These are phyloP conservation scores for Cristatella mucedo DNA, from an alignment of 2,888 invertebrate species.

Conservation along the genomic window DNA sequence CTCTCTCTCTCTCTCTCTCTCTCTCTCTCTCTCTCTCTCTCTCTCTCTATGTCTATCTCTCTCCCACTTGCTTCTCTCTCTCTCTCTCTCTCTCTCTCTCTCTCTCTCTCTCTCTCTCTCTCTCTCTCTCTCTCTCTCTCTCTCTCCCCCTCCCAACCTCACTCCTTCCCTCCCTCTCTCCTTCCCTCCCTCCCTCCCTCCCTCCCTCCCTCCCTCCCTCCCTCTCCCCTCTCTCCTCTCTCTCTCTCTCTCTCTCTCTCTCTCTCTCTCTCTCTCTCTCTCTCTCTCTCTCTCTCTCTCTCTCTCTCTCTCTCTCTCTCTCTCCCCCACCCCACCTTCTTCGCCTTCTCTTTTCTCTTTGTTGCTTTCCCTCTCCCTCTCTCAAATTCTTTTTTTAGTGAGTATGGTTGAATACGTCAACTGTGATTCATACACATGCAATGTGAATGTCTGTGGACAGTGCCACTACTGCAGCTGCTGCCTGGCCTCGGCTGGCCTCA, in stretches of 20 bases:
- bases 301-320: neutral
- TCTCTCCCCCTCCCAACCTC: neutral
- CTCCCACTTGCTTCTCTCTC: too few species aligned
- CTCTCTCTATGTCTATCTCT: too few species aligned
- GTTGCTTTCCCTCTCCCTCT: conserved; percentile 1
- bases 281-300: neutral
- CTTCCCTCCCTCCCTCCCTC: neutral
- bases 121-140: conserved; percentile 3
- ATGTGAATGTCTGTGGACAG: too few species aligned
- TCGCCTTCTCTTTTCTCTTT: too few species aligned
- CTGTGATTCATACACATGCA: too few species aligned
- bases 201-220: neutral
- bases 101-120: neutral
- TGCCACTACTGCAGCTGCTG: too few species aligned
- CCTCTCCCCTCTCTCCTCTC: neutral
- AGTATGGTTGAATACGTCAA: too few species aligned
- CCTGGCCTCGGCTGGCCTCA: too few species aligned
- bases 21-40: conserved; percentile 2
- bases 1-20: neutral
- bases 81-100: conserved; percentile 1
- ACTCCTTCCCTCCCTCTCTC: neutral
- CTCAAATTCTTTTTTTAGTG: neutral
- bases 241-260: neutral
- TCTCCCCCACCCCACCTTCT: neutral
- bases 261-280: neutral